Evolutionary conservation across 2,797 vertebrate species (phyloP), one percentile per base, ranked within the genome.

Genomic region (Coregonus suidteri): DNA sequence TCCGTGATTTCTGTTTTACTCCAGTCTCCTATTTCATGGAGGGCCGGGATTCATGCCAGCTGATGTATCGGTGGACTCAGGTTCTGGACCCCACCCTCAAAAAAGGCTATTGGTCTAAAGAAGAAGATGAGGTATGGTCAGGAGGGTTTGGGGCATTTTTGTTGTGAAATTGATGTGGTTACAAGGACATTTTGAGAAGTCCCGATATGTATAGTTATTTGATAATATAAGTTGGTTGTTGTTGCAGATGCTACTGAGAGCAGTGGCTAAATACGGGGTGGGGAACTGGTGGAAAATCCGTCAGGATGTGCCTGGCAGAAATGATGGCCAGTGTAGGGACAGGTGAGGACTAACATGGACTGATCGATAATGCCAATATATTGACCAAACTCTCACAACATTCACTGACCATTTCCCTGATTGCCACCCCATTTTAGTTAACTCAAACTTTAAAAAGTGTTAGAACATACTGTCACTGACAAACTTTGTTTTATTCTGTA

Each of bases 1-100:
- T n/a, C 54, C 1, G 25, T 34, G 64, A 4, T 15, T 31, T 67
- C 14, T 97, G 98, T 99, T 70, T 6, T 70, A 41, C 31, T 74
- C 3, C 84, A 99, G 98, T 99, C 47, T 96, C 96, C 15, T 99
- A 98, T 89, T 98, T 97, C 89, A 98, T 99, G 95, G 95, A 97
- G 64, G 97, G 96, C 0, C 93, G 97, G 41, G 94, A 97, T 75
- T 92, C 95, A 0, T 51, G 91, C 78, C 98, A 99, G 88, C 89
- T 98, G 72, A 88, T 96, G 79, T 95, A 97, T 83, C 94, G 97
- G 0, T 99, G 97, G 97, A 95, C 92, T 3, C 95, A 95, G 81
- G 94, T 95, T 0, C 84, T 99, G 74, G 95, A 99, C 80, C 97
- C 97, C 0, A 89, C 62, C n/a, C 77, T 99, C 82, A 96, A 84